Evolutionary conservation across 2,888 invertebrate genomes (phyloP).

Genomic region (Pandemis cinnamomeana): DNA sequence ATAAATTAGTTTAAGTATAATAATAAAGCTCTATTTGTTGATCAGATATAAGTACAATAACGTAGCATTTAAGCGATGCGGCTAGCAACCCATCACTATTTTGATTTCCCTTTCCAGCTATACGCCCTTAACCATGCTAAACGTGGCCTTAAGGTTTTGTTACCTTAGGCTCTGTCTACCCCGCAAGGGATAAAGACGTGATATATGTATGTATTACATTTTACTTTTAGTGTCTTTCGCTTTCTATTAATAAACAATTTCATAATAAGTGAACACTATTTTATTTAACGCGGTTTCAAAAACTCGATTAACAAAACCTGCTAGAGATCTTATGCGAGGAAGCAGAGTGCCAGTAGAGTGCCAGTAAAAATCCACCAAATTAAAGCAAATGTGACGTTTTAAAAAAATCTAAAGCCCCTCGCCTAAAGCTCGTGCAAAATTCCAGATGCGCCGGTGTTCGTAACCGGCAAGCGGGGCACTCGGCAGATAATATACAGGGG

Average conservation of each 20-base stretch:
- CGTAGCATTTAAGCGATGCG: not conserved
- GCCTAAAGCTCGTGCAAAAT: not conserved
- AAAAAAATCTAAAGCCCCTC: not conserved
- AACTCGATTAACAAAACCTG: not conserved
- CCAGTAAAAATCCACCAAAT: too few relatives aligned
- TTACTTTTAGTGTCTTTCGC: not conserved
- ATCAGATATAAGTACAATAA: not conserved
- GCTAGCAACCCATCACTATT: too few relatives aligned
- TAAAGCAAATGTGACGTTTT: not conserved
- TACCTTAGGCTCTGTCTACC: too few relatives aligned
- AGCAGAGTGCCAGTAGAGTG: too few relatives aligned
- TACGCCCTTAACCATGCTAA: too few relatives aligned
- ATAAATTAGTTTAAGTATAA: not conserved
- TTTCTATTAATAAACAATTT: not conserved
- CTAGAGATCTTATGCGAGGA: too few relatives aligned
- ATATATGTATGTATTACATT: not conserved
- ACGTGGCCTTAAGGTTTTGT: too few relatives aligned
- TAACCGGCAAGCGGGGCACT: constrained; percentile 10
- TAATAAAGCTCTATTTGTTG: not conserved
- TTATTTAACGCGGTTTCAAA: not conserved
- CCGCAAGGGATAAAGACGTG: too few relatives aligned
- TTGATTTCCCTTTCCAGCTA: too few relatives aligned
- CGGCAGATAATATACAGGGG: not conserved
- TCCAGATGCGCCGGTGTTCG: constrained; percentile 2
- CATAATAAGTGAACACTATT: not conserved